Percentiles rank a stretch among this genome's conserved stretches.
phyloP scores from a whole-genome alignment of 2,888 invertebrate genomes.

The Phyllotreta cruciferae region DNA sequence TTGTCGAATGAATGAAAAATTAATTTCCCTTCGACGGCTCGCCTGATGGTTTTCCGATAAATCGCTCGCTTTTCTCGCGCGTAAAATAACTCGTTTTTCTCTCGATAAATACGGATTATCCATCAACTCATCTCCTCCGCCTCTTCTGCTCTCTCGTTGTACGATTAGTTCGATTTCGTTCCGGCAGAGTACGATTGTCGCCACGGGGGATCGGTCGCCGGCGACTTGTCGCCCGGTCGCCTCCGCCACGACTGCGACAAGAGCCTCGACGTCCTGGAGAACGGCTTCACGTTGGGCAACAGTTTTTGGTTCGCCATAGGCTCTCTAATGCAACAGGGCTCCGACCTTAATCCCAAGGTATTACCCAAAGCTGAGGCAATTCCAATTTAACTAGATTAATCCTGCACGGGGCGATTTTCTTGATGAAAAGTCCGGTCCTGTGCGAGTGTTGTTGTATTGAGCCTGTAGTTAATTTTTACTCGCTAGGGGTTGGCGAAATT shows the following conservation, averaged over 20 bases:
- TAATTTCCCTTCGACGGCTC: too few relatives aligned
- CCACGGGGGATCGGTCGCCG: too few relatives aligned
- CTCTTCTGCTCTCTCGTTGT: too few relatives aligned
- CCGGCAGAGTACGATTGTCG: slow-evolving; percentile 16
- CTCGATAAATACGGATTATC: too few relatives aligned
- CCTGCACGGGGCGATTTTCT: too few relatives aligned
- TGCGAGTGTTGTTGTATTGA: neutral
- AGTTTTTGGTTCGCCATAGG: slow-evolving; percentile 98
- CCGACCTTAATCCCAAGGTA: slow-evolving; percentile 92
- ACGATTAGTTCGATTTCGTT: neutral
- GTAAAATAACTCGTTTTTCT: too few relatives aligned
- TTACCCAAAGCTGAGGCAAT: slow-evolving; percentile 51
- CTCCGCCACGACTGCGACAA: slow-evolving; percentile 42
- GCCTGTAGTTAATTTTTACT: slow-evolving; percentile 3
- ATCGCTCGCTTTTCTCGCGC: too few relatives aligned
- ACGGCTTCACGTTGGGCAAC: slow-evolving; percentile 85
- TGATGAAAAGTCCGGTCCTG: neutral
- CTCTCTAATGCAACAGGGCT: slow-evolving; percentile 92
- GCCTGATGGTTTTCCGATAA: too few relatives aligned
- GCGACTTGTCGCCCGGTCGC: slow-evolving; percentile 21
- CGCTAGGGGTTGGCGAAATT: slow-evolving; percentile 6
- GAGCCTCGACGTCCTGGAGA: slow-evolving; percentile 64
- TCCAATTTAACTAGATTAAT: too few relatives aligned
- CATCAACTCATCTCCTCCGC: too few relatives aligned
- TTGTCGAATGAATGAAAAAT: too few relatives aligned